These are phyloP conservation scores for Malthinus flaveolus DNA, from an alignment of 2,888 invertebrate species.

Conservation along the genomic window DNA sequence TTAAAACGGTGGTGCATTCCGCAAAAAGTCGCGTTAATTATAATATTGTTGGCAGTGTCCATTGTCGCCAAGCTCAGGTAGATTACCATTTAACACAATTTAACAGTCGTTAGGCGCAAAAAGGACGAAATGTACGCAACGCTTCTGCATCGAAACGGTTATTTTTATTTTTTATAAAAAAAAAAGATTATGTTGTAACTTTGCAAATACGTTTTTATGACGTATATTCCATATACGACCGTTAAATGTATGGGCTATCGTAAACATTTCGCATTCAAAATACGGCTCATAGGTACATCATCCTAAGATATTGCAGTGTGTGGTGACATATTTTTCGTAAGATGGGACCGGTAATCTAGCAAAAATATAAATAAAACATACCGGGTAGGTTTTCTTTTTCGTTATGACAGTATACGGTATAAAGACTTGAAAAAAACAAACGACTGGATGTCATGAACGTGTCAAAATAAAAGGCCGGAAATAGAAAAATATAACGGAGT, in stretches of 20 bases:
- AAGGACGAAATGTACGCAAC: too few relatives aligned
- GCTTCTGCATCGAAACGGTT: too few relatives aligned
- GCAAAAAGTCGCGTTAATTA: too few relatives aligned
- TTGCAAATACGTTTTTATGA: background rate
- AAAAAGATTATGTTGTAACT: too few relatives aligned
- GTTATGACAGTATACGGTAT: constrained; percentile 18
- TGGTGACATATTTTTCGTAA: constrained; percentile 17
- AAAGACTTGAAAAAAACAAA: constrained; percentile 20
- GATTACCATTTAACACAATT: too few relatives aligned
- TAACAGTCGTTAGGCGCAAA: too few relatives aligned
- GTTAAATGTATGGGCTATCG: constrained; percentile 7
- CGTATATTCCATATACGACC: background rate
- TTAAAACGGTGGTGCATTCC: too few relatives aligned
- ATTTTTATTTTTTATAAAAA: too few relatives aligned
- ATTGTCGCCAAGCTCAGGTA: too few relatives aligned
- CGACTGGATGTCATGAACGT: constrained; percentile 20
- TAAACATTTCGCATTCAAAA: constrained; percentile 11
- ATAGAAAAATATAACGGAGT: constrained; percentile 23
- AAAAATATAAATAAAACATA: constrained; percentile 23
- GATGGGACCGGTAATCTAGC: constrained; percentile 16
- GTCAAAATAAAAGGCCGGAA: constrained; percentile 23
- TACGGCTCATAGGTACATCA: constrained; percentile 17
- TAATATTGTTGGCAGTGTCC: too few relatives aligned
- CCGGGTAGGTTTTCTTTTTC: constrained; percentile 18
- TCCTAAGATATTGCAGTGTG: constrained; percentile 16